phyloP scores from a whole-genome alignment of 30 jellyfish, hydroid and myxozoan species.

The Nemopilema nomurai region DNA sequence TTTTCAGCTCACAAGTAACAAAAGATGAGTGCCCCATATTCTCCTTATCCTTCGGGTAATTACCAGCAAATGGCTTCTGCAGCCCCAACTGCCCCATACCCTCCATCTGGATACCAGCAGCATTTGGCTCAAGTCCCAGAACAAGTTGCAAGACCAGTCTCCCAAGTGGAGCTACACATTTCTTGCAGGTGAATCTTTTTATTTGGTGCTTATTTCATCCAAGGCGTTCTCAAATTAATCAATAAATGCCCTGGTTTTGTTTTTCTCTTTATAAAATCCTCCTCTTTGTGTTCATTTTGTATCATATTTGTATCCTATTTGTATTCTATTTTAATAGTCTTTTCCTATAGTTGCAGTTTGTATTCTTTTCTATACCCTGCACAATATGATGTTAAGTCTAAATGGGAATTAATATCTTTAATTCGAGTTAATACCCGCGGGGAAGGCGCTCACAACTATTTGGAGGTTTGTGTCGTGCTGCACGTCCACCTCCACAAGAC shows the following conservation, averaged over 20 bases:
- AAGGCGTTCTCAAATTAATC: neutral
- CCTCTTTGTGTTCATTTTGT: too few relatives aligned
- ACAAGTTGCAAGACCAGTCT: conserved; percentile 34
- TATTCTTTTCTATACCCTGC: too few relatives aligned
- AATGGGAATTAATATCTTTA: too few relatives aligned
- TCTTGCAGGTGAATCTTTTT: conserved; percentile 65
- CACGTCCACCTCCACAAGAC: too few relatives aligned
- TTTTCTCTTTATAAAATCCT: neutral
- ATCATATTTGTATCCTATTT: too few relatives aligned
- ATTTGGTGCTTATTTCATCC: neutral
- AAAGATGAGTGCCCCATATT: conserved; percentile 32
- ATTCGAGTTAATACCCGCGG: too few relatives aligned
- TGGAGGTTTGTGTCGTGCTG: too few relatives aligned
- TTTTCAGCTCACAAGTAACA: neutral
- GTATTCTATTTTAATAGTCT: too few relatives aligned
- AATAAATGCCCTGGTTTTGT: neutral
- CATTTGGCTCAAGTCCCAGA: conserved; percentile 13
- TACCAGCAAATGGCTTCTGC: neutral
- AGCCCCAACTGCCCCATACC: conserved; percentile 24
- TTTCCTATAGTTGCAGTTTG: too few relatives aligned
- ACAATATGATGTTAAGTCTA: too few relatives aligned
- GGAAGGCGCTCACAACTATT: too few relatives aligned
- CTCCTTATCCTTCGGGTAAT: neutral
- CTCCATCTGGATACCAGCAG: conserved; percentile 40
- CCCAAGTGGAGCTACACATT: conserved; percentile 77